phyloP scores from a whole-genome alignment of 2,888 invertebrate genomes.

The Nomada ruficornis region DNA sequence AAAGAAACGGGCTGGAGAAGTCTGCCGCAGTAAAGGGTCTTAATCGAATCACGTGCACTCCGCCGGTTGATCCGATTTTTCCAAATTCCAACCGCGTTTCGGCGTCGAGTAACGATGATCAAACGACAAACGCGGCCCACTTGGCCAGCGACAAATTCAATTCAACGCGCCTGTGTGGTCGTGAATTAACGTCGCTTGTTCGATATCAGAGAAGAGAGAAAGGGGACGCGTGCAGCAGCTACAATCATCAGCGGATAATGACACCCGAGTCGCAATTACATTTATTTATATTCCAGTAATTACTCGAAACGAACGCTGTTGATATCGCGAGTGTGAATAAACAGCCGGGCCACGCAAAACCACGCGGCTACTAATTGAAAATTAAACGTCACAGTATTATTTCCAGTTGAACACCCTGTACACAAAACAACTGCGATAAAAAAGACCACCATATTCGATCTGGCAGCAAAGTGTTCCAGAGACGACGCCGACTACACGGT shows the following conservation, averaged over 20 bases:
- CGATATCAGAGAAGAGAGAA: constrained; percentile 5
- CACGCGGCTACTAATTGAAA: too few relatives aligned
- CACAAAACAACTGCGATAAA: background rate
- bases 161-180: constrained; percentile 21
- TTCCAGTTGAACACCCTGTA: too few relatives aligned
- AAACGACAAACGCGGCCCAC: constrained; percentile 3
- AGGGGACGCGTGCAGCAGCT: background rate
- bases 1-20: background rate
- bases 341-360: too few relatives aligned
- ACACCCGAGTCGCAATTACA: constrained; percentile 21
- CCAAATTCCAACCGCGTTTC: constrained; percentile 1
- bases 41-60: constrained; percentile 2
- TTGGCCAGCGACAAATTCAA: constrained; percentile 36
- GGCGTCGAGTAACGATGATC: constrained; percentile 11
- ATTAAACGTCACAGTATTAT: too few relatives aligned
- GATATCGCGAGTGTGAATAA: too few relatives aligned
- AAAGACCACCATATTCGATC: constrained; percentile 8
- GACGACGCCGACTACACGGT: constrained; percentile 7
- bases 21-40: background rate
- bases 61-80: constrained; percentile 6
- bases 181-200: constrained; percentile 34
- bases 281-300: background rate
- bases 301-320: too few relatives aligned
- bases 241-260: constrained; percentile 1
- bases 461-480: constrained; percentile 39